Conservation (phyloP, 2,888 invertebrate genomes). For the Apeira syringaria region DNA sequence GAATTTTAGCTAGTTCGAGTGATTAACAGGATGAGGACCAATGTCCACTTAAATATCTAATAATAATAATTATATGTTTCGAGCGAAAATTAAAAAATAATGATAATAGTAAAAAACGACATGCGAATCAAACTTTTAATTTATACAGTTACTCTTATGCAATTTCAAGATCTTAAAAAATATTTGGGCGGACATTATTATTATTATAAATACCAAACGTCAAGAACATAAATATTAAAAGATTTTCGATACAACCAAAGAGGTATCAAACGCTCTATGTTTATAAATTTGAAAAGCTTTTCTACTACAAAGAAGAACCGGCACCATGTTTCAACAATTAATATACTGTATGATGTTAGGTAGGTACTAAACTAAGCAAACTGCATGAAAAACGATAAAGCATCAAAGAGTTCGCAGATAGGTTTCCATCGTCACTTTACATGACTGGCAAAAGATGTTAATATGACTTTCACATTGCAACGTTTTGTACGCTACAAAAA, state of each 20-base stretch:
- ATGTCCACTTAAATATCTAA: no score
- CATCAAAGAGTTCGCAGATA: constrained; percentile 45
- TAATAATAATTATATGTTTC: no score
- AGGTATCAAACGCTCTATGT: constrained; percentile 1
- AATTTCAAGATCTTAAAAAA: no score
- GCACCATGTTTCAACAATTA: constrained; percentile 29
- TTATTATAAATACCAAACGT: no score
- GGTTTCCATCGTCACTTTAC: constrained; percentile 40
- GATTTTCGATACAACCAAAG: neutral
- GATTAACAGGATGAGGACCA: no score
- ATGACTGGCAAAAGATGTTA: constrained; percentile 19
- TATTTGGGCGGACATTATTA: no score
- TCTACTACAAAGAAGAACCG: constrained; percentile 7
- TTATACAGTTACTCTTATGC: no score
- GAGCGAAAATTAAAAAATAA: no score
- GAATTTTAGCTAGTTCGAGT: no score
- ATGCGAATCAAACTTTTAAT: no score
- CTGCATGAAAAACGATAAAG: constrained; percentile 34
- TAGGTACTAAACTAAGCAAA: constrained; percentile 24
- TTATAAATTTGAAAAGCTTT: constrained; percentile 13
- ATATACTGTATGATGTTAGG: constrained; percentile 34
- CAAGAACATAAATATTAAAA: neutral
- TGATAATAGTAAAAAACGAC: no score
- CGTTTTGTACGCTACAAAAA: neutral
- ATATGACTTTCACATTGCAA: constrained; percentile 17